Base-by-base conservation (phyloP, 2,113 vertebrate species). In the Cephalopholis sonnerati region DNA sequence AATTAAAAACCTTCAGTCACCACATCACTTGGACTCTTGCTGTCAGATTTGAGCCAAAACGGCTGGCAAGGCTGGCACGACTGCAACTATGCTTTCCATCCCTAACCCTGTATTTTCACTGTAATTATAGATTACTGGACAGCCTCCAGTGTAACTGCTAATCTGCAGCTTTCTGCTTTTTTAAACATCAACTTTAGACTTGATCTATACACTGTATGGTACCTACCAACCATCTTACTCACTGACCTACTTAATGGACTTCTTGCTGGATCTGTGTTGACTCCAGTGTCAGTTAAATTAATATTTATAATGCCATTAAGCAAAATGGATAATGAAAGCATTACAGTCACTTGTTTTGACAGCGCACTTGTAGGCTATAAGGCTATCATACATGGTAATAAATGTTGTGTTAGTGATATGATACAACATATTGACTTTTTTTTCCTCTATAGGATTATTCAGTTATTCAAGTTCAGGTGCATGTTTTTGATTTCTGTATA, bases 71-170 rank as follows among this genome's bases (percentile, higher is more conserved):
- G 25, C 24, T 24, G 32, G 20, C 22, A 55, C 0, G 1, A n/a
- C 69, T 36, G 25, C 50, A 74, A 22, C 48, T 13, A 16, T 46
- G 36, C 3, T 68, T 68, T 48, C 25, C 15, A 55, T 27, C 32
- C 7, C 36, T 7, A 22, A 55, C 15, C n/a, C 39, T 69, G 39
- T 64, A 64, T 75, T 79, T 62, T 54, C 48, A 57, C 64, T 69
- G 44, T 78, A 79, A 79, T 78, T 67, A 67, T n/a, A 79, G 25
- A 22, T 16, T 61, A 25, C 27, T 50, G 57, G 20, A 8, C 12
- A 24, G 6, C 7, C 54, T 59, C 67, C 51, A 59, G 27, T 41
- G 16, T 41, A 32, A 50, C 51, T 36, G n/a, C 24, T 64, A 2
- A 72, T 83, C 67, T 20, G 63, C 39, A n/a, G 16, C 64, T 59